phyloP scores from a whole-genome alignment of 2,113 vertebrate genomes.

The Channa maculata region DNA sequence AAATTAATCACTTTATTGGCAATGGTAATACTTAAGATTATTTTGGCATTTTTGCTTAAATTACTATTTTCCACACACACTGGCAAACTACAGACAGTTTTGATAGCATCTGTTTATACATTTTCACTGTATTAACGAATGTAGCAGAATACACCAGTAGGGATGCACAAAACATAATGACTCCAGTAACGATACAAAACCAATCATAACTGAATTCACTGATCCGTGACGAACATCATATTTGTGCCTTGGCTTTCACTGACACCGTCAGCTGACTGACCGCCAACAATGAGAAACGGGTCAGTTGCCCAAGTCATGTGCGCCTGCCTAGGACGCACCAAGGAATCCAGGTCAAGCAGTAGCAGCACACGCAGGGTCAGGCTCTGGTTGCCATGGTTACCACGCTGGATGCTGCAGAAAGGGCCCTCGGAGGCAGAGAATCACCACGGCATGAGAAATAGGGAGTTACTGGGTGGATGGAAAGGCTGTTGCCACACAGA shows the following conservation, averaged over 20 bases:
- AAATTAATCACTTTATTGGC: too few relatives aligned
- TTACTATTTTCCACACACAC: too few relatives aligned
- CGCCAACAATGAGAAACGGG: conserved; percentile 66
- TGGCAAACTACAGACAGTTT: too few relatives aligned
- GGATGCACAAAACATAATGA: not conserved
- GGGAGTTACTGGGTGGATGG: conserved; percentile 82
- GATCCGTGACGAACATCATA: not conserved
- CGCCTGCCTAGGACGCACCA: conserved; percentile 56
- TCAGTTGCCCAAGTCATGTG: conserved; percentile 60
- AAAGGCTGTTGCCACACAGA: conserved; percentile 81
- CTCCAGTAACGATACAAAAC: not conserved
- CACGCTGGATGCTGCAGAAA: conserved; percentile 80
- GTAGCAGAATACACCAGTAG: not conserved
- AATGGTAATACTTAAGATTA: too few relatives aligned
- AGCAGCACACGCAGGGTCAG: conserved; percentile 76
- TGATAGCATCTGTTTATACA: not conserved
- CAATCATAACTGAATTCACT: conserved; percentile 4
- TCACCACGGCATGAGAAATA: conserved; percentile 76
- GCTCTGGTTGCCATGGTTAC: conserved; percentile 80
- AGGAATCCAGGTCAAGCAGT: conserved; percentile 84
- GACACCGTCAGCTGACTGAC: conserved; percentile 19
- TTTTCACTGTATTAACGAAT: not conserved
- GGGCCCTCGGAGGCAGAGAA: conserved; percentile 76
- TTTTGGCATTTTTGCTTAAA: too few relatives aligned
- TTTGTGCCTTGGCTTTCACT: not conserved